phyloP scores from a whole-genome alignment of 2,888 invertebrate genomes.

The Teinopalpus imperialis region DNA sequence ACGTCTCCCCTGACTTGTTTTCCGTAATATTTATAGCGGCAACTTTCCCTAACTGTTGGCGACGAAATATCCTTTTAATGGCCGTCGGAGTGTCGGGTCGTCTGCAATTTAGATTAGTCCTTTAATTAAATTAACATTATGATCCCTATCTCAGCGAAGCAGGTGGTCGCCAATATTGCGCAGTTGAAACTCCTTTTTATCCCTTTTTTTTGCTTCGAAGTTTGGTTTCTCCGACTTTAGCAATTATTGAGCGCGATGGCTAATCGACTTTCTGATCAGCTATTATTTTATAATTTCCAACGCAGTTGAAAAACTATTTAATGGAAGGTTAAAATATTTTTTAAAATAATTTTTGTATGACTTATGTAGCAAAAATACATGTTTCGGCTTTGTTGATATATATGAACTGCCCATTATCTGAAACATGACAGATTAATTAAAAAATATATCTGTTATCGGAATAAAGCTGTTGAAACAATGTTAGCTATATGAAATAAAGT shows the following conservation, averaged over 20 bases:
- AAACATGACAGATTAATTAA: too few relatives aligned
- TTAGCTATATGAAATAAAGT: too few relatives aligned
- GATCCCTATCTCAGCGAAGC: constrained; percentile 76
- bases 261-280: constrained; percentile 36
- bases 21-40: constrained; percentile 71
- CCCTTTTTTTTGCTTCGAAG: constrained; percentile 40
- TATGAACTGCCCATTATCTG: too few relatives aligned
- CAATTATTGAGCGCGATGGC: constrained; percentile 29
- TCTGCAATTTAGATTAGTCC: constrained; percentile 82
- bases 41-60: constrained; percentile 71
- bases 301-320: too few relatives aligned
- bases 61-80: constrained; percentile 80
- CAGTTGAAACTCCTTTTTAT: constrained; percentile 61
- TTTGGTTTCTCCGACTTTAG: constrained; percentile 37
- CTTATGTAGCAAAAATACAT: too few relatives aligned
- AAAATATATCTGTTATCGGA: too few relatives aligned
- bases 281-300: too few relatives aligned
- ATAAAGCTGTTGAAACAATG: too few relatives aligned
- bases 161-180: constrained; percentile 76
- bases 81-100: constrained; percentile 76
- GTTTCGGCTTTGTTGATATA: too few relatives aligned
- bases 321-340: too few relatives aligned
- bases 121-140: constrained; percentile 83
- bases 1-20: constrained; percentile 58
- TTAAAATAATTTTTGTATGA: too few relatives aligned